Evolutionary conservation across 2,113 vertebrate species (phyloP).

Genomic region (Physeter macrocephalus): DNA sequence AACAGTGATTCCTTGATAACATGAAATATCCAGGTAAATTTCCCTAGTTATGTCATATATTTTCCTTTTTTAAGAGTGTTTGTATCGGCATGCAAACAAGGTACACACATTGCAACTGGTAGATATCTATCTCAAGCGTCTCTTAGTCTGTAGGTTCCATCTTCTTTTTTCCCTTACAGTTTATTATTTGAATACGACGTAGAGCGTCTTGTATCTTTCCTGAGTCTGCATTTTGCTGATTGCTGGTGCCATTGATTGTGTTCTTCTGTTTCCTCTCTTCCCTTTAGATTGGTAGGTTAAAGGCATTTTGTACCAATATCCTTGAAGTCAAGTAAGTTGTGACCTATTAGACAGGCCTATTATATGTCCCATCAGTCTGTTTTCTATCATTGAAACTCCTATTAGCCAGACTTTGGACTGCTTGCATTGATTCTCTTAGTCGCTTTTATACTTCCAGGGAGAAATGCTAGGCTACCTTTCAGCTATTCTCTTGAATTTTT

Average conservation of each 20-base stretch:
- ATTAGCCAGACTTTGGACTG: not conserved
- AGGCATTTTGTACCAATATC: not conserved
- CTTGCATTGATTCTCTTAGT: not conserved
- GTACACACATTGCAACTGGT: not conserved
- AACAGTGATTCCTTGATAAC: not conserved
- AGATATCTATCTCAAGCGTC: not conserved
- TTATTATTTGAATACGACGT: constrained; percentile 4
- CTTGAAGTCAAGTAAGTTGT: not conserved
- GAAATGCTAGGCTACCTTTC: not conserved
- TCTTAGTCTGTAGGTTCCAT: not conserved
- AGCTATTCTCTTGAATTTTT: not conserved
- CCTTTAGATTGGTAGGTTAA: not conserved
- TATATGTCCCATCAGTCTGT: not conserved
- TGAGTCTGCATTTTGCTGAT: not conserved
- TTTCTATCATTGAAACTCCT: not conserved
- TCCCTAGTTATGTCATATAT: not conserved
- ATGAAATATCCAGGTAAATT: not conserved
- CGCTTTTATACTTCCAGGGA: not conserved
- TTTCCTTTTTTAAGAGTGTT: not conserved
- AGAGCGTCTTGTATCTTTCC: not conserved
- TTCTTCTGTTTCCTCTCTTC: not conserved
- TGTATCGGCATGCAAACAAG: not conserved
- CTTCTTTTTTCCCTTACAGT: not conserved
- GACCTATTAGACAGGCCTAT: not conserved
- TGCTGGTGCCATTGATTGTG: not conserved